Evolutionary conservation across 1,140 invertebrate genomes (phyloP).

Genomic region (Drosophila sp.): DNA sequence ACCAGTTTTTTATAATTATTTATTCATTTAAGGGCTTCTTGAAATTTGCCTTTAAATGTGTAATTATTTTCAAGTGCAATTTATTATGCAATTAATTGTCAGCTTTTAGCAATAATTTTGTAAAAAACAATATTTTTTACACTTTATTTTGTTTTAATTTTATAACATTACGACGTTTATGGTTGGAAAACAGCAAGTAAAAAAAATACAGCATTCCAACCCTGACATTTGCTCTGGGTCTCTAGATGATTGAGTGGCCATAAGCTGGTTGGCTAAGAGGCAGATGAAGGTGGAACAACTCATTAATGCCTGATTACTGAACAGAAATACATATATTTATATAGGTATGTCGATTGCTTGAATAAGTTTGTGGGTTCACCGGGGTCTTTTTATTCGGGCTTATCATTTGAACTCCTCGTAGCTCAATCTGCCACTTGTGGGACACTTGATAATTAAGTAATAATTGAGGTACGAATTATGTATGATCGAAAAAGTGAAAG

Average conservation of each 20-base stretch:
- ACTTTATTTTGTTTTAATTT: constrained; percentile 41
- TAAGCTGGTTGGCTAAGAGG: constrained; percentile 3
- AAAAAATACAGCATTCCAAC: constrained; percentile 27
- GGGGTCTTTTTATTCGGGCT: neutral
- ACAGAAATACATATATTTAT: neutral
- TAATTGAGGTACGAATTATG: neutral
- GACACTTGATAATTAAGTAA: constrained; percentile 19
- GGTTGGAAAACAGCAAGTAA: constrained; percentile 6
- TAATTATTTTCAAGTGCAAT: constrained; percentile 39
- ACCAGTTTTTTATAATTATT: constrained; percentile 33
- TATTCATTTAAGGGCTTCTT: neutral
- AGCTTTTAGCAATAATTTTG: constrained; percentile 2
- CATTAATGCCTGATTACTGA: constrained; percentile 53
- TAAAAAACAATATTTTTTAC: too few relatives aligned
- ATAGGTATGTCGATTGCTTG: neutral
- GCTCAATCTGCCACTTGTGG: neutral
- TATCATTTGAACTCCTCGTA: constrained; percentile 9
- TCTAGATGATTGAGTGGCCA: constrained; percentile 41
- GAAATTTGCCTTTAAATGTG: constrained; percentile 27
- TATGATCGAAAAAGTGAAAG: constrained; percentile 2
- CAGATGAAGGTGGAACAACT: constrained; percentile 22
- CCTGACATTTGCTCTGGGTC: constrained; percentile 32
- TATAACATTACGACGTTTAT: constrained; percentile 22
- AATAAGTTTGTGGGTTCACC: neutral
- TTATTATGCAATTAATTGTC: constrained; percentile 62